Percentiles rank a stretch among this genome's conserved stretches.
phyloP scores from a whole-genome alignment of 2,797 vertebrate species.

The Anas georgica region DNA sequence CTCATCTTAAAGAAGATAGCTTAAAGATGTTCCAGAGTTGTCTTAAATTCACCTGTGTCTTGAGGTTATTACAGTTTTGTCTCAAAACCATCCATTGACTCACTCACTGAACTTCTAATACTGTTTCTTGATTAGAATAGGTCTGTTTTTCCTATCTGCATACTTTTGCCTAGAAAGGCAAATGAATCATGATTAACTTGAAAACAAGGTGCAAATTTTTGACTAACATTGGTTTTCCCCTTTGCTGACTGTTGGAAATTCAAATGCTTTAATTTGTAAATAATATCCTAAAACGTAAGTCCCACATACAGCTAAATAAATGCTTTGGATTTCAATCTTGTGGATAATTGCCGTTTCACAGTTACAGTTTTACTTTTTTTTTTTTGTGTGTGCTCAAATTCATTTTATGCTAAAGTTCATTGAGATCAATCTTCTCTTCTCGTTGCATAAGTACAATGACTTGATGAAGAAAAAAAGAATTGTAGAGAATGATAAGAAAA shows the following conservation, averaged over 20 bases:
- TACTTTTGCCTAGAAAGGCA: not conserved
- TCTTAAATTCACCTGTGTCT: not conserved
- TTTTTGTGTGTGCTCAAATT: too few species aligned
- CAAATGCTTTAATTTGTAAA: not conserved
- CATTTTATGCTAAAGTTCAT: not conserved
- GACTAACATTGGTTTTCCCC: not conserved
- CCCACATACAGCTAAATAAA: not conserved
- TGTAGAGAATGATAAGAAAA: slow-evolving; percentile 93
- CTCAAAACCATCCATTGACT: not conserved
- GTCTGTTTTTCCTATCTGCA: not conserved
- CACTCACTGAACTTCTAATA: not conserved
- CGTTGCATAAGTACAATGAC: slow-evolving; percentile 88
- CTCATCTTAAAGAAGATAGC: not conserved
- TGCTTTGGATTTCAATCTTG: not conserved
- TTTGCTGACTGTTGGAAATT: not conserved
- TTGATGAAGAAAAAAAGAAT: slow-evolving; percentile 94
- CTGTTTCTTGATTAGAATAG: not conserved
- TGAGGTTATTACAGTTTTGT: not conserved
- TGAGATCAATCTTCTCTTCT: slow-evolving; percentile 2
- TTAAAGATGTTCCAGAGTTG: not conserved
- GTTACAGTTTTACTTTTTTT: not conserved
- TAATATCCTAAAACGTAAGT: not conserved
- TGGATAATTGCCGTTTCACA: not conserved
- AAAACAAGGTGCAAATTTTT: not conserved
- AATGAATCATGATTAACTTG: not conserved